These are phyloP conservation scores for Diprion similis DNA, from an alignment of 1,140 invertebrate species.

Conservation along the genomic window DNA sequence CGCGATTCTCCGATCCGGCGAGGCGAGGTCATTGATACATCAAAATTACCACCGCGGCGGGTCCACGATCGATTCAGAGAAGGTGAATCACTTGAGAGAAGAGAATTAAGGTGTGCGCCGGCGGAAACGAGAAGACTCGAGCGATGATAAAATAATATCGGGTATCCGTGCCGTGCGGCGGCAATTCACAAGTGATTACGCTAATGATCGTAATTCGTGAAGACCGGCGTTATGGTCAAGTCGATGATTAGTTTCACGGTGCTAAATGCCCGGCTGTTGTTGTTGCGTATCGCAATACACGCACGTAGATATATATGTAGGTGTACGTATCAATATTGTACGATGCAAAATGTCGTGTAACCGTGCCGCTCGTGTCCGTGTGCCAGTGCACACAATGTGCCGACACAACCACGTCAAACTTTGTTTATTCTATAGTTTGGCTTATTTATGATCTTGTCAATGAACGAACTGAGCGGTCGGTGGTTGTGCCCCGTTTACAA, in stretches of 20 bases:
- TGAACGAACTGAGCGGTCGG: not conserved
- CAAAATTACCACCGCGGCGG: too few relatives aligned
- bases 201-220: not conserved
- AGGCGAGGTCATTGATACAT: too few relatives aligned
- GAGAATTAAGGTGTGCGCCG: too few relatives aligned
- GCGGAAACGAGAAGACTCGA: too few relatives aligned
- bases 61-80: too few relatives aligned
- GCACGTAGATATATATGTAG: too few relatives aligned
- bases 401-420: not conserved
- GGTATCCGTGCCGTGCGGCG: too few relatives aligned
- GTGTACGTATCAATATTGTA: too few relatives aligned
- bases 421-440: conserved; percentile 1
- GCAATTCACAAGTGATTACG: too few relatives aligned
- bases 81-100: too few relatives aligned
- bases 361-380: not conserved
- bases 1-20: too few relatives aligned
- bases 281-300: not conserved
- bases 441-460: not conserved
- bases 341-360: not conserved
- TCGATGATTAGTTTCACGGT: not conserved
- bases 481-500: conserved; percentile 1
- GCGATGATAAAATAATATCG: too few relatives aligned
- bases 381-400: not conserved
- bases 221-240: not conserved
- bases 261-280: not conserved